phyloP scores from a whole-genome alignment of 92 coral and sea anemone species.

The Palythoa caribaeorum region DNA sequence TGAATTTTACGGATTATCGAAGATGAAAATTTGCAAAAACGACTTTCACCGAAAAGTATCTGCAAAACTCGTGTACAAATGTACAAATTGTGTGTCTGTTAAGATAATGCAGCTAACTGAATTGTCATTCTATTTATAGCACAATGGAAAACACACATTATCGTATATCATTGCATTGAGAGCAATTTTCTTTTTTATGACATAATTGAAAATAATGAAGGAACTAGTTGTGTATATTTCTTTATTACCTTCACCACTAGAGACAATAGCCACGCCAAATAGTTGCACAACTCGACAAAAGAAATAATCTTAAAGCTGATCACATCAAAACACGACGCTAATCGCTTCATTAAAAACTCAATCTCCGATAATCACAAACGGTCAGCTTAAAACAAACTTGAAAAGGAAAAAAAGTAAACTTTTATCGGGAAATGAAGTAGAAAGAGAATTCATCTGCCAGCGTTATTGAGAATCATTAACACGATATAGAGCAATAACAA shows the following conservation, averaged over 20 bases:
- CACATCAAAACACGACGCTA: slow-evolving; percentile 61
- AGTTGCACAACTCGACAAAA: slow-evolving; percentile 61
- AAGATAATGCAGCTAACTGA: slow-evolving; percentile 42
- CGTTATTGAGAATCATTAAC: slow-evolving; percentile 44
- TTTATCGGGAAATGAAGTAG: slow-evolving; percentile 19
- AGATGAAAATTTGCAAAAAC: neutral
- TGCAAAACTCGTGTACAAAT: slow-evolving; percentile 23
- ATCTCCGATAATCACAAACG: slow-evolving; percentile 15
- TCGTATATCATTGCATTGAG: slow-evolving; percentile 58
- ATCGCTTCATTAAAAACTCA: slow-evolving; percentile 60
- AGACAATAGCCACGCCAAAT: slow-evolving; percentile 71
- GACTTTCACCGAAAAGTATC: neutral
- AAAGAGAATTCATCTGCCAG: slow-evolving; percentile 36
- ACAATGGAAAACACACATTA: slow-evolving; percentile 67
- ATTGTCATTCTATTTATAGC: slow-evolving; percentile 72
- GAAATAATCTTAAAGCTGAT: slow-evolving; percentile 58
- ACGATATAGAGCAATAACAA: slow-evolving; percentile 32
- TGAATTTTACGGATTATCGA: neutral
- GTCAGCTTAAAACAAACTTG: slow-evolving; percentile 40
- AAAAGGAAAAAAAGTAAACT: slow-evolving; percentile 12
- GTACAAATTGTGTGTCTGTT: slow-evolving; percentile 54
- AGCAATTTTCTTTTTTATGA: slow-evolving; percentile 71
- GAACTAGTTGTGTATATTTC: slow-evolving; percentile 69
- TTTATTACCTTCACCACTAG: slow-evolving; percentile 62
- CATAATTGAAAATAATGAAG: slow-evolving; percentile 75